Evolutionary conservation across 2,888 invertebrate genomes (phyloP).

Genomic region (Netelia virgata): DNA sequence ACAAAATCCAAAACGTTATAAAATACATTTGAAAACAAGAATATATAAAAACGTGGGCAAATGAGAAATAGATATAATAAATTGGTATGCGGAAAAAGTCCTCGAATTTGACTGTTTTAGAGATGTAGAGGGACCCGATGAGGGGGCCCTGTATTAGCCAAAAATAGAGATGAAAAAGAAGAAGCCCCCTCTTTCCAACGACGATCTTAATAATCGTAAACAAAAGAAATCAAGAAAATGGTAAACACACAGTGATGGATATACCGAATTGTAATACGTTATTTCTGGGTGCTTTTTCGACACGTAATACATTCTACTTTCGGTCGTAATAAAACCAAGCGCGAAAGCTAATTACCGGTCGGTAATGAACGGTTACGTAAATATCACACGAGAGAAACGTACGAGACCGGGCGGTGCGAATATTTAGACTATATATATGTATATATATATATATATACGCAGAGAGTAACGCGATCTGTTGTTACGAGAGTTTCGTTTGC

Average conservation of each 20-base stretch:
- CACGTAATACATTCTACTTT: slow-evolving; percentile 23
- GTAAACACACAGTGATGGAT: neutral
- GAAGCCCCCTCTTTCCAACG: neutral
- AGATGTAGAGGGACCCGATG: slow-evolving; percentile 75
- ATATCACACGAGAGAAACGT: neutral
- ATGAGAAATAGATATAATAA: too few species aligned
- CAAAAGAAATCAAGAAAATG: neutral
- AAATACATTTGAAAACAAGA: neutral
- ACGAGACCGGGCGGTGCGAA: neutral
- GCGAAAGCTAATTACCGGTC: neutral
- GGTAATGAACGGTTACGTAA: neutral
- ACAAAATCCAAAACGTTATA: neutral
- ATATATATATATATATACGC: neutral
- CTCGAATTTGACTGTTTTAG: slow-evolving; percentile 30
- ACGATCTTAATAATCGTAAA: neutral
- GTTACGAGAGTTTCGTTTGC: neutral
- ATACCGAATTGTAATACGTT: slow-evolving; percentile 22
- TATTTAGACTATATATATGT: neutral
- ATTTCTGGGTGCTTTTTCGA: neutral
- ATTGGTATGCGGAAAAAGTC: neutral
- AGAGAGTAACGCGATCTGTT: neutral
- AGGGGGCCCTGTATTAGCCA: slow-evolving; percentile 75
- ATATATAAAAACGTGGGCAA: neutral
- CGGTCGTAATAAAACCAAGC: neutral
- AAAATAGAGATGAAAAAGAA: slow-evolving; percentile 59